phyloP scores from a whole-genome alignment of 2,888 invertebrate genomes.

The Agapetus fuscipes region DNA sequence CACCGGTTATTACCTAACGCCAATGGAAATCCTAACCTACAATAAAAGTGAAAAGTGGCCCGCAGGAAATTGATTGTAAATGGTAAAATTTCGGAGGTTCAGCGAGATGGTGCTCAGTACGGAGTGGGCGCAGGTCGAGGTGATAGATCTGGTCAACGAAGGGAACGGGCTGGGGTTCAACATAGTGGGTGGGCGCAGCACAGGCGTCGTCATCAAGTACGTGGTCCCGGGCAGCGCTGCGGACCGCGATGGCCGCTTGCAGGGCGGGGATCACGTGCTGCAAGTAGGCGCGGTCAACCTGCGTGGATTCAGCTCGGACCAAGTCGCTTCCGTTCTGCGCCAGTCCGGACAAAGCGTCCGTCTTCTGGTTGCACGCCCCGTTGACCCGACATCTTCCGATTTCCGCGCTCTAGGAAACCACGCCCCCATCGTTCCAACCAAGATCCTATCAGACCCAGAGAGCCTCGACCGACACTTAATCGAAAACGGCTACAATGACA shows the following conservation, averaged over 20 bases:
- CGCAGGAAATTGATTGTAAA: constrained; percentile 23
- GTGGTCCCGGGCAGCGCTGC: constrained; percentile 95
- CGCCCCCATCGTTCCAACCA: constrained; percentile 87
- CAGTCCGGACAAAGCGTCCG: constrained; percentile 77
- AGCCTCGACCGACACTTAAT: constrained; percentile 78
- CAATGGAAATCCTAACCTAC: constrained; percentile 17
- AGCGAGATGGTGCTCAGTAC: constrained; percentile 79
- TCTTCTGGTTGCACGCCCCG: constrained; percentile 86
- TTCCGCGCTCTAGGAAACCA: constrained; percentile 61
- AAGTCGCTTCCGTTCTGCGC: constrained; percentile 60
- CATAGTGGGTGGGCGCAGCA: constrained; percentile 94
- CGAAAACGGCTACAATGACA: constrained; percentile 62
- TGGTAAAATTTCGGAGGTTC: constrained; percentile 33
- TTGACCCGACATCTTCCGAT: constrained; percentile 76
- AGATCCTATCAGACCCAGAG: constrained; percentile 83
- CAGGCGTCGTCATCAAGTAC: constrained; percentile 97
- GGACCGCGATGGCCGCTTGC: constrained; percentile 88
- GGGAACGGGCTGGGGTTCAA: constrained; percentile 97
- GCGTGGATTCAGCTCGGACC: constrained; percentile 93
- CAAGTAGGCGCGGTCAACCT: constrained; percentile 93
- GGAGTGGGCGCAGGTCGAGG: constrained; percentile 99
- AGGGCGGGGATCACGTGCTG: constrained; percentile 95
- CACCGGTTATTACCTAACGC: no score
- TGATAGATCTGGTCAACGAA: constrained; percentile 95
- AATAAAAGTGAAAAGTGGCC: constrained; percentile 3